Evolutionary conservation across 2,797 vertebrate genomes (phyloP), one percentile per base, ranked within the genome.

Genomic region (Lacerta bilineata): DNA sequence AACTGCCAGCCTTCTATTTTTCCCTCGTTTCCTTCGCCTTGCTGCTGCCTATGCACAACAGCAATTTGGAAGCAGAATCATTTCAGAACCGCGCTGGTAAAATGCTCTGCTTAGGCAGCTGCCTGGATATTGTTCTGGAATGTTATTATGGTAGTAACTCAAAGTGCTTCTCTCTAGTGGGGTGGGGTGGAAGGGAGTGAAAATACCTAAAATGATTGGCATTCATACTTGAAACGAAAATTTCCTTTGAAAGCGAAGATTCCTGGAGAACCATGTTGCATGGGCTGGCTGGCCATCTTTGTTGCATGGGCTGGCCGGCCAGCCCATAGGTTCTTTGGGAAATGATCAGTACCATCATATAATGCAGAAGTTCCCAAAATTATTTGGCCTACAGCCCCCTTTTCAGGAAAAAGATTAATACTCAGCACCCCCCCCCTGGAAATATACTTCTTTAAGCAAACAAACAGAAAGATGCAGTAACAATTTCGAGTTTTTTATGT

Each of bases 81-180:
- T 83, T 50, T 81, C 20, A 83, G 64, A 83, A 64, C 39, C 27
- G 13, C 69, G 33, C 46, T 64, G 66, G 20, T 86, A 84, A 86
- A 61, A 83, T 7, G 13, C 80, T 83, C 15, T 78, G 46, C 74
- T 78, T 83, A 69, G 71, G 61, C 46, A 71, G 79, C 72, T 82
- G 79, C 88, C 75, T 71, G 72, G 72, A 86, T 75, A 86, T 69
- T 25, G 39, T 86, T 89, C 71, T 33, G 29, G 78, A 89, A 89
- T 77, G 72, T 82, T 46, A 89, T 89, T 89, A 82, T n/a, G 77
- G 66, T 85, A 89, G 86, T 89, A 68, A 64, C 61, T 59, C 80
- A 81, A 86, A 86, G 78, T 89, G 84, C 84, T 77, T 82, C 82
- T 82, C 82, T 84, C 79, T 82, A 72, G 69, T 50, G 50, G 50